Evolutionary conservation across 64 coral and sea anemone genomes (phyloP), one percentile per base, ranked within the genome.

Genomic region (Montipora capricornis): DNA sequence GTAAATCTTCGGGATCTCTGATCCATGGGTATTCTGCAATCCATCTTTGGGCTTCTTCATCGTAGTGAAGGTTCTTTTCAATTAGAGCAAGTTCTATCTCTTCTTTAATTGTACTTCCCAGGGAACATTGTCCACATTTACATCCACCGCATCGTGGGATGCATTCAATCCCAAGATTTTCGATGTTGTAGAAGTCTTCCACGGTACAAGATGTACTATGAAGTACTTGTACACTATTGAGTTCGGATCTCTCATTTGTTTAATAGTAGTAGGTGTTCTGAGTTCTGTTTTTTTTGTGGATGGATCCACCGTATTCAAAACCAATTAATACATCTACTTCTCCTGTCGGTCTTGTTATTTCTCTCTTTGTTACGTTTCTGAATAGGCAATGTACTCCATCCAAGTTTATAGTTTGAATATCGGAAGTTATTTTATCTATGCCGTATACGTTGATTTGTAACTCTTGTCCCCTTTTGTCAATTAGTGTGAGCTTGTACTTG

Each of bases 31-130:
- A 37, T 37, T 37, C 29, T 37, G 29, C 29, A 37, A 85, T 85
- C 90, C 90, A 92, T 75, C n/a, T 45, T 67, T 73, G 45, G 7
- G 26, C 74, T 44, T 85, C 20, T 10, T 47, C 47, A 73, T 91
- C 58, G 49, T 49, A 74, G 19, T 70, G 45, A 19, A 91, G 55
- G 15, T 91, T 91, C 8, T 22, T 73, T 82, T 91, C 89, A 17
- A 91, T 91, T 15, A 91, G 37, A 20, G 60, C 78, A 70, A 67
- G 29, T 37, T 37, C 29, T 37, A 1, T 37, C 29, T 37, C 29
- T 37, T 37, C 29, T 37, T 37, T 37, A 15, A 91, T 10, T 16
- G 83, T 93, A 5, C 24, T 9, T 12, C 47, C 79, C 20, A 47
- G 8, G 14, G 79, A n/a, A 17, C 29, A 87, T 64, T 71, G 73